Conservation (phyloP, 2,888 invertebrate genomes). For the Leptopilina drosophilae region DNA sequence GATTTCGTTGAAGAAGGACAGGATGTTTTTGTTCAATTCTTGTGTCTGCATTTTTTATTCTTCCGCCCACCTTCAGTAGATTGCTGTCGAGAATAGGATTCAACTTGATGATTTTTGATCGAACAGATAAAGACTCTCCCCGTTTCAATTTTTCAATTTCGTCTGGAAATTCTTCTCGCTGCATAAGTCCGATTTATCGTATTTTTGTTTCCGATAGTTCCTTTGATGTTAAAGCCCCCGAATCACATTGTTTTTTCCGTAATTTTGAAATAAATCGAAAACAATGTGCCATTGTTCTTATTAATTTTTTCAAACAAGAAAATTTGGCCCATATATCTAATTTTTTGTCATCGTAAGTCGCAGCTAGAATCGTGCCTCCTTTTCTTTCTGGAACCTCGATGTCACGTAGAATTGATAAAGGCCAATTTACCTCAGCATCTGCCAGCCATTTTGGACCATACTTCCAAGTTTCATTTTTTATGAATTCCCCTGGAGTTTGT, state of each 20-base stretch:
- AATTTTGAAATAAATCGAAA: background rate
- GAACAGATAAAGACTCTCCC: slow-evolving; percentile 8
- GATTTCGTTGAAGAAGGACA: slow-evolving; percentile 25
- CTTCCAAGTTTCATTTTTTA: background rate
- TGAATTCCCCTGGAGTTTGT: background rate
- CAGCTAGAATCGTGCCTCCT: background rate
- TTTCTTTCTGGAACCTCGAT: background rate
- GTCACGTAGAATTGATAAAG: background rate
- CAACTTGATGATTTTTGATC: background rate
- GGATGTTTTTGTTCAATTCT: slow-evolving; percentile 32
- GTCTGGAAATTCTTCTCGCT: slow-evolving; percentile 32
- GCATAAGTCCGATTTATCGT: slow-evolving; percentile 39
- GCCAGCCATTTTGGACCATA: background rate
- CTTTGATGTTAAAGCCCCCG: background rate
- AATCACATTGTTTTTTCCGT: background rate
- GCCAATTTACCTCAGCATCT: background rate
- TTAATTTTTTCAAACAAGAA: background rate
- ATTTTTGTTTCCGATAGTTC: slow-evolving; percentile 42
- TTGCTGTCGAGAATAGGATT: background rate
- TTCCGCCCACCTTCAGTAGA: background rate
- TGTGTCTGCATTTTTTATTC: background rate
- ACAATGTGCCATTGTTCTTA: slow-evolving; percentile 8
- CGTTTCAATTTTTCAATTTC: background rate
- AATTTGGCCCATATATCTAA: background rate
- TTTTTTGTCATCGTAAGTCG: background rate